Evolutionary conservation across 2,113 vertebrate genomes (phyloP).

Genomic region (Desmodus rotundus): DNA sequence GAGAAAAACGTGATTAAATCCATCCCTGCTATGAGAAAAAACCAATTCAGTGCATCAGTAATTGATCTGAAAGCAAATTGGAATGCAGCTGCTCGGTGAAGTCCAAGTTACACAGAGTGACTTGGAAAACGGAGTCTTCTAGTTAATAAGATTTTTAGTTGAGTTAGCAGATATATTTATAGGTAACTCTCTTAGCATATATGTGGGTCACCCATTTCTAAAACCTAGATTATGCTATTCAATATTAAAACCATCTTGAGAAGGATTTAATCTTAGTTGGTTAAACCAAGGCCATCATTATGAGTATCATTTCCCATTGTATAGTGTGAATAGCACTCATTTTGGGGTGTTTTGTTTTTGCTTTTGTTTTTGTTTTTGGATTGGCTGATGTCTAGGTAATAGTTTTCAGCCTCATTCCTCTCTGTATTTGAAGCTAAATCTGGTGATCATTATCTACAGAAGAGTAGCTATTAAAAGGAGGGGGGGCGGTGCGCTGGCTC

Average conservation of each 20-base stretch:
- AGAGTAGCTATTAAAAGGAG: not conserved
- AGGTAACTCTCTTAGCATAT: conserved; percentile 32
- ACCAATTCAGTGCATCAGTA: not conserved
- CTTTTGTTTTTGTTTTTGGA: no score
- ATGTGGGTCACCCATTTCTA: conserved; percentile 36
- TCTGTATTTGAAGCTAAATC: not conserved
- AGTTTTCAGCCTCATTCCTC: not conserved
- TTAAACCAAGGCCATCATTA: conserved; percentile 41
- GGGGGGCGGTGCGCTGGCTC: no score
- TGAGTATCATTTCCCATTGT: not conserved
- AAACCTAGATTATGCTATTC: conserved; percentile 47
- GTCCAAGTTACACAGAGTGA: conserved; percentile 32
- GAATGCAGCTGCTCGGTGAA: conserved; percentile 26
- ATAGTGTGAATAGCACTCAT: not conserved
- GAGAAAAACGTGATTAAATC: not conserved
- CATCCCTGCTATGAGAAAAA: conserved; percentile 3
- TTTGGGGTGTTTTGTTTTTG: not conserved
- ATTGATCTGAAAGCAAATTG: not conserved
- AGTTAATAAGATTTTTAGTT: conserved; percentile 28
- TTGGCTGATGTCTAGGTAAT: conserved; percentile 3
- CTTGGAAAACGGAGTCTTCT: conserved; percentile 2
- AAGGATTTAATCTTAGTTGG: conserved; percentile 21
- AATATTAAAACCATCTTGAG: conserved; percentile 40
- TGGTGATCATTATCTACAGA: not conserved
- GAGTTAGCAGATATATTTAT: conserved; percentile 33